Evolutionary conservation across 1,140 invertebrate species (phyloP), one percentile per base, ranked within the genome.

Genomic region (Hycleus phaleratus): DNA sequence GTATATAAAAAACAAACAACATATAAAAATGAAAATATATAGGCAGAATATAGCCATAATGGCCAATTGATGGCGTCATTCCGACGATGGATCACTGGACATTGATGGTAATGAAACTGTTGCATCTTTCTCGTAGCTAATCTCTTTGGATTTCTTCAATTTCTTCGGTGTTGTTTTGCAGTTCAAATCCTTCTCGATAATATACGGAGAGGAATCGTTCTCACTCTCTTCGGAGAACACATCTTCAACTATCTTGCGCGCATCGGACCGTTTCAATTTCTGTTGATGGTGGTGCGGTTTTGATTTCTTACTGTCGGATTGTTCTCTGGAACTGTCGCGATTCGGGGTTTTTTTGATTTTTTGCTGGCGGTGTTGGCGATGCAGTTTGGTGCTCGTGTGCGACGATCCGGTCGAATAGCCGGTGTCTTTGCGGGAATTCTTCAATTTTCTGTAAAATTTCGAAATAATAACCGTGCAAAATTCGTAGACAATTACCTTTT

Each of bases 321-420:
- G n/a, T 44, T 63, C 56, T 49, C 49, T 56, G 38, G 39, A 52
- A 11, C 61, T 61, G 46, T 56, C 56, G 25, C 63, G 59, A 58
- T 39, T 53, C 54, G 55, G 58, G n/a, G 49, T 49, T 48, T 58
- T 70, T 58, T 26, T 66, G 46, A 11, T 47, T 32, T 32, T 32
- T 32, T 32, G 32, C 7, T 32, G 32, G 7, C 7, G 32, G 32
- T 32, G 18, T 18, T 18, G 32, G 32, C 32, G 32, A 46, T 58
- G 71, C 71, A 24, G 66, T 55, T 11, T 70, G 60, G 47, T 66
- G 72, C 42, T 78, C 44, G 72, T 79, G 53, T 80, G 77, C 0
- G 81, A 82, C 67, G 81, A 83, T 12, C 79, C 82, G 6, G 82
- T 85, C 0, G 82, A 85, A 61, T 84, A 83, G 12, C 81, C 82